Percentiles rank a stretch among this genome's conserved stretches.
phyloP scores from a whole-genome alignment of 92 coral and sea anemone species.

The Parazoanthus atlanticus region DNA sequence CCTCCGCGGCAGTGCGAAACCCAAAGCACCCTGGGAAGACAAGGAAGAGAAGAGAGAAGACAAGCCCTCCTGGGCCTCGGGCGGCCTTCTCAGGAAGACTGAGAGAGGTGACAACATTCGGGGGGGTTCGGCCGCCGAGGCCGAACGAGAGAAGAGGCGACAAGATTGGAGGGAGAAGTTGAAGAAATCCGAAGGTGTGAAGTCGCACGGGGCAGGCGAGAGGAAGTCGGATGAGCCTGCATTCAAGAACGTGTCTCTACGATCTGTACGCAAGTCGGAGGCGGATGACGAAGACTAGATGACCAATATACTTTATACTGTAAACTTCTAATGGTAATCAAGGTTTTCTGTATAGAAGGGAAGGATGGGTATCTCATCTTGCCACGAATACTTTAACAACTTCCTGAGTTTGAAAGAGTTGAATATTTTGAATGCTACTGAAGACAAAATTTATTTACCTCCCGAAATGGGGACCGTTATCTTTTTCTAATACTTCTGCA shows the following conservation, averaged over 20 bases:
- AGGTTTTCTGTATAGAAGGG: slow-evolving; percentile 31
- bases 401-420: neutral
- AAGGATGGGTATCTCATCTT: neutral
- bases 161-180: slow-evolving; percentile 89
- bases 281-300: slow-evolving; percentile 37
- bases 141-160: slow-evolving; percentile 58
- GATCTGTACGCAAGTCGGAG: slow-evolving; percentile 46
- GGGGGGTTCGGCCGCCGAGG: slow-evolving; percentile 48
- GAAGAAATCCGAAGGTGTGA: slow-evolving; percentile 57
- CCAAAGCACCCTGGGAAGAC: slow-evolving; percentile 55
- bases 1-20: slow-evolving; percentile 27
- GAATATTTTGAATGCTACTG: neutral
- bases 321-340: neutral
- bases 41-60: slow-evolving; percentile 50
- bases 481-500: neutral
- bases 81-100: slow-evolving; percentile 34
- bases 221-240: slow-evolving; percentile 29
- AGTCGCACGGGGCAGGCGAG: slow-evolving; percentile 10
- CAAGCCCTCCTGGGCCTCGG: slow-evolving; percentile 30
- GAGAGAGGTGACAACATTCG: slow-evolving; percentile 42
- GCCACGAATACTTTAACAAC: neutral
- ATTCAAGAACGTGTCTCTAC: slow-evolving; percentile 42
- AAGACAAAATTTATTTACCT: neutral
- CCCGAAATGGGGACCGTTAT: neutral
- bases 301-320: neutral